Conservation (phyloP, 1,140 invertebrate genomes). For the Drosophila busckii region DNA sequence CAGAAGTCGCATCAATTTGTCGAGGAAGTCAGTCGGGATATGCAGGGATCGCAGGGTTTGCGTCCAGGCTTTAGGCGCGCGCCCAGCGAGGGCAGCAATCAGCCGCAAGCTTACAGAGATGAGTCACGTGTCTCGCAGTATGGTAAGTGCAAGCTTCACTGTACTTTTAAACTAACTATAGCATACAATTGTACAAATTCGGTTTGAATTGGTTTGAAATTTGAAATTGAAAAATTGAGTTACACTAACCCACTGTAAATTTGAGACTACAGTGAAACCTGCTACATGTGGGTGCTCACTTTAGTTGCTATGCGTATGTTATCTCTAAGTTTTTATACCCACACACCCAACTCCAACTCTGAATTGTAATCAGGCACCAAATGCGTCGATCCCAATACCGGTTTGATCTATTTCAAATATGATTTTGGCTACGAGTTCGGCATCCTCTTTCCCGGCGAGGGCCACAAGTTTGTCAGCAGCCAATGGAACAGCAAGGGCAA, state of each 20-base stretch:
- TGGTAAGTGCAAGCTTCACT: conserved; percentile 80
- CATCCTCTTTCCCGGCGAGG: conserved; percentile 85
- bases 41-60: conserved; percentile 78
- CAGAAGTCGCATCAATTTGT: conserved; percentile 86
- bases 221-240: conserved; percentile 26
- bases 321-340: conserved; percentile 33
- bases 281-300: too few relatives aligned
- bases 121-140: conserved; percentile 85
- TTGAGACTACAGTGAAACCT: conserved; percentile 1
- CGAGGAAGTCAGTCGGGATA: conserved; percentile 83
- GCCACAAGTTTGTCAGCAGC: conserved; percentile 80
- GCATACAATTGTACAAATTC: conserved; percentile 6
- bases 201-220: conserved; percentile 46
- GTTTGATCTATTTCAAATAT: conserved; percentile 90
- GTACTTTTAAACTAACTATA: not conserved
- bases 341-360: conserved; percentile 15
- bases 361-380: conserved; percentile 83
- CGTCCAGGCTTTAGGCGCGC: conserved; percentile 81
- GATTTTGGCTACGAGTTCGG: conserved; percentile 91
- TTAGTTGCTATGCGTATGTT: conserved; percentile 28
- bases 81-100: conserved; percentile 71
- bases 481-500: conserved; percentile 73
- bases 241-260: conserved; percentile 27
- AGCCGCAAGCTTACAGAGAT: conserved; percentile 84
- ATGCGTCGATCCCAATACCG: conserved; percentile 87